A percentile compares a stretch with the other conserved stretches of the same genome.
Evolutionary conservation across 2,113 vertebrate species (phyloP).

Genomic region (Laticauda colubrina): DNA sequence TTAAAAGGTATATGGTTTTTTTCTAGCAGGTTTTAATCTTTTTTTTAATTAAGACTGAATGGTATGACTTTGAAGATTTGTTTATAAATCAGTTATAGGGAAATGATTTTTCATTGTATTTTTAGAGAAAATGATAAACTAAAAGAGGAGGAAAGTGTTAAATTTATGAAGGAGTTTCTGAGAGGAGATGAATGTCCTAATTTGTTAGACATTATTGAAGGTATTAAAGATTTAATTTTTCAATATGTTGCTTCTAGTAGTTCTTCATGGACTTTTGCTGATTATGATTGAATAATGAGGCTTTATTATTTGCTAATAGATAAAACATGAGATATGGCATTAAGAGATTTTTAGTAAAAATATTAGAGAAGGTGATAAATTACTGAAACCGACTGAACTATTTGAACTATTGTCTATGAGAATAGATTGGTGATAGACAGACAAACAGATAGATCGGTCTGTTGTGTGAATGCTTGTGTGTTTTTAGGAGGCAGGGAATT

Average conservation of each 20-base stretch:
- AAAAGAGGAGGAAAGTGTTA: neutral
- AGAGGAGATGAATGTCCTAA: neutral
- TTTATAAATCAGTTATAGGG: neutral
- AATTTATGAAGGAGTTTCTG: neutral
- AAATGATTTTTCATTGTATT: neutral
- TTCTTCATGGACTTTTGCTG: neutral
- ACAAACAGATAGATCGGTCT: too few relatives aligned
- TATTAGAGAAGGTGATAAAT: too few relatives aligned
- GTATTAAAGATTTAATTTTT: neutral
- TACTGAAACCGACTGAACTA: too few relatives aligned
- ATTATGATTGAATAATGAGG: neutral
- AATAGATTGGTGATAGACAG: too few relatives aligned
- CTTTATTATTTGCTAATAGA: neutral
- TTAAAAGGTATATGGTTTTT: neutral
- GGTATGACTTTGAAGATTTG: neutral
- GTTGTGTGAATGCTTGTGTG: too few relatives aligned
- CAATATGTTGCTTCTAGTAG: neutral
- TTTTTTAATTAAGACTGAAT: neutral
- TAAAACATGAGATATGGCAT: neutral
- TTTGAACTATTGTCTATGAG: too few relatives aligned
- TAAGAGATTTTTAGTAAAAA: too few relatives aligned
- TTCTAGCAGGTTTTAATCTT: neutral
- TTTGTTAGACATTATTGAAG: neutral
- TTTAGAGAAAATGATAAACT: neutral
- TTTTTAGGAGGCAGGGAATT: too few relatives aligned